Percentiles rank a stretch among this genome's conserved stretches.
Conservation (phyloP, 2,113 vertebrate genomes). For the Taxidea taxus region DNA sequence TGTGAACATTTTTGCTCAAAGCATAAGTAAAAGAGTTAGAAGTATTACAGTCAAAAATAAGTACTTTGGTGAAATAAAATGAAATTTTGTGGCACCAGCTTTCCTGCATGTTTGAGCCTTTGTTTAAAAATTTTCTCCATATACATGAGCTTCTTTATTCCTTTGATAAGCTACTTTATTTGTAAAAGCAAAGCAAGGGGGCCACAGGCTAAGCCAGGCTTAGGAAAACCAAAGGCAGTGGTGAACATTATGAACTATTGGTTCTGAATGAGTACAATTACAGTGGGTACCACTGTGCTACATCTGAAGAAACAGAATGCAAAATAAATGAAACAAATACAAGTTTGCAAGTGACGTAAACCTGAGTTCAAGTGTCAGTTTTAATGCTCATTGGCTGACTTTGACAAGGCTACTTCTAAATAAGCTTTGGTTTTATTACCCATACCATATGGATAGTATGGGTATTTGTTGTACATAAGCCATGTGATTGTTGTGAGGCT, state of each 20-base stretch:
- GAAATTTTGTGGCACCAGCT: not conserved
- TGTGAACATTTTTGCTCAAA: slow-evolving; percentile 52
- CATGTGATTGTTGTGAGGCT: not conserved
- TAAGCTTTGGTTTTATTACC: not conserved
- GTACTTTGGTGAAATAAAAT: slow-evolving; percentile 36
- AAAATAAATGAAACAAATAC: not conserved
- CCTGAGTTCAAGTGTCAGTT: not conserved
- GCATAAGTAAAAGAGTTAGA: slow-evolving; percentile 45
- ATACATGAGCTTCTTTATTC: not conserved
- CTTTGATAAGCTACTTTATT: not conserved
- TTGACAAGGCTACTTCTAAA: not conserved
- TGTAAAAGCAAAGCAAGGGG: not conserved
- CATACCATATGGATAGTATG: not conserved
- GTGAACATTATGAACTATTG: not conserved
- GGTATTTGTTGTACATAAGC: not conserved
- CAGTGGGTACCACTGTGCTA: not conserved
- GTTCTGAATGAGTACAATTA: not conserved
- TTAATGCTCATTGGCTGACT: not conserved
- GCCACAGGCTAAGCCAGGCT: not conserved
- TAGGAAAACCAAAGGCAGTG: not conserved
- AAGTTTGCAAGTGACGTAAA: not conserved
- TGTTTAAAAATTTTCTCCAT: not conserved
- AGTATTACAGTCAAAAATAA: slow-evolving; percentile 34
- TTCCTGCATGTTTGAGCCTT: not conserved
- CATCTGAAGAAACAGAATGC: not conserved